Evolutionary conservation across 2,113 vertebrate genomes (phyloP).

Genomic region (Columba livia): DNA sequence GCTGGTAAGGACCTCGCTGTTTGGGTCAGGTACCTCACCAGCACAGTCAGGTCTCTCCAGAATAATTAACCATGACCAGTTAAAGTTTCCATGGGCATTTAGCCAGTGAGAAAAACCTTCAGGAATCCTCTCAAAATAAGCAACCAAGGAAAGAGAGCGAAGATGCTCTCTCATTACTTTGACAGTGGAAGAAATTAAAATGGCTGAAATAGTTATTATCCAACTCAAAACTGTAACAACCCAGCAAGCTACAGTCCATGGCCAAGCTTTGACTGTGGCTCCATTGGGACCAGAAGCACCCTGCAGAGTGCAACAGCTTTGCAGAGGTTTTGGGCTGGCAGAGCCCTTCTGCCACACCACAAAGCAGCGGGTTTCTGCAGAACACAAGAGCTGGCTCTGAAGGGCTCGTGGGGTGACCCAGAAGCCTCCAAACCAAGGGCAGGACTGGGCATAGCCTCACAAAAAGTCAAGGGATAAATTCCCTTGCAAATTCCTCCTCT

Average conservation of each 20-base stretch:
- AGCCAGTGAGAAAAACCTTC: background rate
- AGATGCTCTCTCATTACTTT: background rate
- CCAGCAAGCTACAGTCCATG: background rate
- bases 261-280: background rate
- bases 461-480: background rate
- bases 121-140: background rate
- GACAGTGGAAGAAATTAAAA: background rate
- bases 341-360: background rate
- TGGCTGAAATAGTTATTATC: background rate
- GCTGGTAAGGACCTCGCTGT: background rate
- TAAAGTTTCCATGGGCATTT: background rate
- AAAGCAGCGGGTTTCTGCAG: rapidly evolving
- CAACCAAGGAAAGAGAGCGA: background rate
- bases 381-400: background rate
- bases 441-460: background rate
- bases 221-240: background rate
- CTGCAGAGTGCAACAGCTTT: background rate
- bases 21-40: background rate
- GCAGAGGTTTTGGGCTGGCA: background rate
- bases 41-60: background rate
- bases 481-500: background rate
- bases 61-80: background rate
- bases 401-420: background rate
- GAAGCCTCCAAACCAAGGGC: background rate
- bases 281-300: background rate